Base-by-base conservation (phyloP, 2,888 invertebrate species). In the Heliothis peltigera region DNA sequence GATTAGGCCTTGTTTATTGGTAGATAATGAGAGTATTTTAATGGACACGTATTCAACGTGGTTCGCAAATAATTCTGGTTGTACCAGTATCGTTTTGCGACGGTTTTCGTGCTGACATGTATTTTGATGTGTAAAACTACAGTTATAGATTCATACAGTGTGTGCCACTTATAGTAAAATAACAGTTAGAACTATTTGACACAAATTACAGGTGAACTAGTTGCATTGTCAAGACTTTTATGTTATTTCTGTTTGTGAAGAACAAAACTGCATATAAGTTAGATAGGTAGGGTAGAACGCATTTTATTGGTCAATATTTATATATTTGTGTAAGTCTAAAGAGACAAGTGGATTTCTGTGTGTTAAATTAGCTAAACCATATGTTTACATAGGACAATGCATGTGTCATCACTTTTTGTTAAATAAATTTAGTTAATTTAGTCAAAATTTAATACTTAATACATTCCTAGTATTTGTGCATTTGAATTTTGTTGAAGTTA, bases 31-130 rank as follows among this genome's bases (percentile, higher is more conserved):
- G 53, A 64, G 54, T 66, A 53, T 39, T 72, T 21, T 2, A 44
- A 19, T 42, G 59, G 80, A 83, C 84, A 83, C 80, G 80, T 81
- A 79, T 55, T 54, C 78, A 64, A 57, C 28, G 61, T 73, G 56
- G 64, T 64, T 53, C 55, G 44, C 53, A 51, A 57, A 53, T 59
- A 43, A 46, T 28, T 22, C 46, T 18, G 21, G n/a, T 43, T 48
- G 18, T 22, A 44, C 15, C 32, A 52, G 0, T 53, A 44, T 8
- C n/a, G n/a, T 49, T 56, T 52, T 12, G 42, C 48, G 39, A 21
- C 32, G 52, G 12, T 44, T 52, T 19, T 17, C 15, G 39, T 53
- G 15, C 10, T 1, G 18, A 47, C 44, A 43, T 43, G 21, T 57
- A 55, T 71, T 58, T 58, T 28, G 7, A 15, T 42, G 7, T 53